These are phyloP conservation scores for Phyto melanocephala DNA, from an alignment of 2,888 invertebrate genomes.

Conservation along the genomic window DNA sequence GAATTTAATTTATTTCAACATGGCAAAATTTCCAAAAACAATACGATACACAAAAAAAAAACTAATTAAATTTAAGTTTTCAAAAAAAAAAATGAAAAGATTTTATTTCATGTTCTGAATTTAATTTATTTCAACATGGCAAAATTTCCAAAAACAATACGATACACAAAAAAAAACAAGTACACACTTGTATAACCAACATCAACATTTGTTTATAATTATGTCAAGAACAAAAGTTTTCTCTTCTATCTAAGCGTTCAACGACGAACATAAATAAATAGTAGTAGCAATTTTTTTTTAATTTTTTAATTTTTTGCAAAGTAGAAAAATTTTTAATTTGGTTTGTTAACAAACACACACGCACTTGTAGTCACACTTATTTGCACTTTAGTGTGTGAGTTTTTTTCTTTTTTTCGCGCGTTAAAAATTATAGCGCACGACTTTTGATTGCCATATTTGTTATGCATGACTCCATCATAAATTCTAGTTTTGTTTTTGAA, in stretches of 20 bases:
- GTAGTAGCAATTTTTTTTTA: neutral
- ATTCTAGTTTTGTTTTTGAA: slow-evolving; percentile 9
- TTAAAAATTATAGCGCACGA: slow-evolving; percentile 2
- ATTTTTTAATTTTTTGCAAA: neutral
- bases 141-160: no score
- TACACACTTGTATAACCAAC: neutral
- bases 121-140: no score
- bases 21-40: no score
- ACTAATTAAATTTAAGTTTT: no score
- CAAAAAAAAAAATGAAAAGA: no score
- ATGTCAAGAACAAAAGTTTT: slow-evolving; percentile 57
- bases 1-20: no score
- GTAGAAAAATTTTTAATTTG: neutral
- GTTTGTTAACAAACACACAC: neutral
- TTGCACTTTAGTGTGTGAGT: neutral
- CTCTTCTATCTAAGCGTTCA: neutral
- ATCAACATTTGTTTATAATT: slow-evolving; percentile 23
- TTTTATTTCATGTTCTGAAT: no score
- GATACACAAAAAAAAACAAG: neutral
- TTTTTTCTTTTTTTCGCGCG: neutral
- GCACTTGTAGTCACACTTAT: neutral
- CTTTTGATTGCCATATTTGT: slow-evolving; percentile 32
- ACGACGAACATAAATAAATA: slow-evolving; percentile 1
- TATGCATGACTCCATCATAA: slow-evolving; percentile 32
- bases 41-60: neutral